Evolutionary conservation across 2,888 invertebrate species (phyloP).

Genomic region (Acanthoscelides obtectus): DNA sequence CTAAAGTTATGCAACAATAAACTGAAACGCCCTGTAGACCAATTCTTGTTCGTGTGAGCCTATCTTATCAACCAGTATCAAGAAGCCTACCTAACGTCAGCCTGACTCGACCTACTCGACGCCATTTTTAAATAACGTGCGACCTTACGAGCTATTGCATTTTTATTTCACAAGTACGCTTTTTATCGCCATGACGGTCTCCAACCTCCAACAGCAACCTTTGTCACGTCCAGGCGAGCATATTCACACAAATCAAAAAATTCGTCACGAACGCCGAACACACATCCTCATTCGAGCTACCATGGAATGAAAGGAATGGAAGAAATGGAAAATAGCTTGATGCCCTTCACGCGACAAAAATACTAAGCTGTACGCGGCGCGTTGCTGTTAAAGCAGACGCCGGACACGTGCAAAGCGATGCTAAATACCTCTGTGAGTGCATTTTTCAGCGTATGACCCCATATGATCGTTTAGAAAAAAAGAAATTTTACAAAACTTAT

Average conservation of each 20-base stretch:
- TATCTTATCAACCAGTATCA: too few relatives aligned
- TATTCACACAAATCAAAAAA: not conserved
- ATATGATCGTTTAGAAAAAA: too few relatives aligned
- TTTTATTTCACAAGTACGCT: too few relatives aligned
- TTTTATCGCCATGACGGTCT: not conserved
- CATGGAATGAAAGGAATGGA: not conserved
- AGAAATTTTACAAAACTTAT: too few relatives aligned
- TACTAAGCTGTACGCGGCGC: not conserved
- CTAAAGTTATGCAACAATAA: too few relatives aligned
- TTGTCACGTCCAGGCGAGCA: not conserved
- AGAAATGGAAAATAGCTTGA: not conserved
- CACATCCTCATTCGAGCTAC: not conserved
- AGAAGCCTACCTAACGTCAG: too few relatives aligned
- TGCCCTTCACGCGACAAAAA: not conserved
- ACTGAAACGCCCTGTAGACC: too few relatives aligned
- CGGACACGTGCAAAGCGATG: not conserved
- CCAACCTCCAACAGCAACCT: not conserved
- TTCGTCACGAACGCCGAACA: not conserved
- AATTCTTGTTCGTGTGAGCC: too few relatives aligned
- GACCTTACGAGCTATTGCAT: too few relatives aligned
- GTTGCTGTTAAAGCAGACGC: not conserved
- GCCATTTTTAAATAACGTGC: too few relatives aligned
- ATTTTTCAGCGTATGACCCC: not conserved
- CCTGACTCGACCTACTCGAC: too few relatives aligned
- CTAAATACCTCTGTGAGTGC: not conserved